Conservation (phyloP, 2,113 vertebrate genomes). For the Crotalus horridus region DNA sequence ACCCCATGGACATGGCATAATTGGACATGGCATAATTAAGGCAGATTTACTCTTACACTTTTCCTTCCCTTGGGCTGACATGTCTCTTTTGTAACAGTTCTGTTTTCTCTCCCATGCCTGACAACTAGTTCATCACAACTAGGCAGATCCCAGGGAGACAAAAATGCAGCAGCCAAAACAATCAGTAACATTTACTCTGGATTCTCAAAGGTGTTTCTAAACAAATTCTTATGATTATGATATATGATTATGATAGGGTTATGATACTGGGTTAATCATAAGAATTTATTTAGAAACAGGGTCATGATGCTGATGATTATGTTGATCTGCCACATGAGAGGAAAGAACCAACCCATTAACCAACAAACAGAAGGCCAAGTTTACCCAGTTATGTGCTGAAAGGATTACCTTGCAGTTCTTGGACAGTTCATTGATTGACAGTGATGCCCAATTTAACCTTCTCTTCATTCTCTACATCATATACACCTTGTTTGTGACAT, state of each 20-base stretch:
- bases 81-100: background rate
- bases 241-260: background rate
- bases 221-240: background rate
- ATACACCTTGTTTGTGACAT: constrained; percentile 92
- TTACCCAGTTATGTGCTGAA: background rate
- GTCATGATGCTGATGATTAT: background rate
- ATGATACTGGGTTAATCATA: no score
- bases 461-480: constrained; percentile 94
- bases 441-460: constrained; percentile 90
- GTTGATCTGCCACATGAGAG: no score
- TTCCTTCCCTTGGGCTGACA: background rate
- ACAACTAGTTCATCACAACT: background rate
- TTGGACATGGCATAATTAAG: background rate
- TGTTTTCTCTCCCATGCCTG: background rate
- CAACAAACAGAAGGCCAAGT: no score
- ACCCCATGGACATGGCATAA: no score
- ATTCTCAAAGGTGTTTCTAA: constrained; percentile 9
- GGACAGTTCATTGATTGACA: constrained; percentile 79
- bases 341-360: background rate
- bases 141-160: background rate
- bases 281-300: no score
- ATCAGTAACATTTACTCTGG: background rate
- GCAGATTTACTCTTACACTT: background rate
- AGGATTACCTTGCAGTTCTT: constrained; percentile 60
- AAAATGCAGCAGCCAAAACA: background rate